Evolutionary conservation across 1,140 invertebrate species (phyloP), one percentile per base, ranked within the genome.

Genomic region (Orchesella cincta): DNA sequence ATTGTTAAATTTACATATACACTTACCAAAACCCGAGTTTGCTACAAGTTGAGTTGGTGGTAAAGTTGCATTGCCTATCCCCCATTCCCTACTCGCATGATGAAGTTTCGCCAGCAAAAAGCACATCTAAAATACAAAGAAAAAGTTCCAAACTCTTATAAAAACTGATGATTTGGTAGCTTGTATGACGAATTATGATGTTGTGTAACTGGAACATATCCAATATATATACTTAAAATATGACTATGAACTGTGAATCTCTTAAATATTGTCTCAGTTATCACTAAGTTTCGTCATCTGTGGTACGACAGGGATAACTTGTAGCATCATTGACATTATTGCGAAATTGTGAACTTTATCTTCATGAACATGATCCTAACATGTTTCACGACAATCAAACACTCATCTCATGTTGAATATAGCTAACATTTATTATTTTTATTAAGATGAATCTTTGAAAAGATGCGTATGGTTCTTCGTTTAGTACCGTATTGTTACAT

Each of bases 261-360:
- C 39, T 18, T 46, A 18, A n/a, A n/a, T n/a, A n/a, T 29, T 67
- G 62, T 67, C 62, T 67, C 62, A 67, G 62, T 31, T 31, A 67
- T 31, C 62, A 12, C 29, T 12, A 31, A 33, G 52, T 67, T 67
- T 67, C 62, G 3, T 67, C 62, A 67, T 1, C 2, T 26, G 26
- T 67, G 23, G 62, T 67, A 67, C 26, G 62, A 29, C 62, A 67
- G 62, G 62, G 62, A 67, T 67, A 67, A 67, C 62, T 67, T 67
- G 62, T 31, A 67, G 62, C 62, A 67, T 67, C 62, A 67, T 67
- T 67, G 62, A 67, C 62, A 57, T n/a, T 57, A 46, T 57, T 57
- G n/a, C n/a, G n/a, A n/a, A n/a, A n/a, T n/a, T n/a, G 12, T 23
- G 26, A 18, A 12, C 8, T n/a, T n/a, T n/a, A n/a, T n/a, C n/a